These are phyloP conservation scores for Xestoiulus laeticollis DNA, from an alignment of 2,888 invertebrate species.

Conservation along the genomic window DNA sequence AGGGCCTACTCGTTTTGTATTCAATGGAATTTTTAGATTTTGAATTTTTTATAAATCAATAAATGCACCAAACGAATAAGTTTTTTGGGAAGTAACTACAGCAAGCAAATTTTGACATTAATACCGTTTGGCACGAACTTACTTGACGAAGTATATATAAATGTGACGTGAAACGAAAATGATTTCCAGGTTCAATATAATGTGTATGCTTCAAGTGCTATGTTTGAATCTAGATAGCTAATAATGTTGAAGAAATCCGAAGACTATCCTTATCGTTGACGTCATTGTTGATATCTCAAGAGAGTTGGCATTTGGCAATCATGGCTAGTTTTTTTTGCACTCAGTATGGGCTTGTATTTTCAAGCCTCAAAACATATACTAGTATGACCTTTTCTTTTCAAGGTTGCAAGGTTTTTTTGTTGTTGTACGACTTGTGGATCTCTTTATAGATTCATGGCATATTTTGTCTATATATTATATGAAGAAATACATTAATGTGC, in stretches of 20 bases:
- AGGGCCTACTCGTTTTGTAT: too few relatives aligned
- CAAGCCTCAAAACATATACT: background rate
- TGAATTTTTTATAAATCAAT: too few relatives aligned
- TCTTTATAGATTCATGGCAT: background rate
- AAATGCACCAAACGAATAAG: background rate
- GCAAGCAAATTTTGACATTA: too few relatives aligned
- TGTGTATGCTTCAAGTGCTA: background rate
- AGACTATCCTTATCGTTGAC: background rate
- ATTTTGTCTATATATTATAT: background rate
- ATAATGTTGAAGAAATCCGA: background rate
- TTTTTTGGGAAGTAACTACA: background rate
- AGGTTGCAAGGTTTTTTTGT: background rate
- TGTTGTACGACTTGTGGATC: background rate
- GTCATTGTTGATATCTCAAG: background rate
- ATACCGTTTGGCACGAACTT: too few relatives aligned
- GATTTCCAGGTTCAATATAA: background rate
- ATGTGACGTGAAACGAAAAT: background rate
- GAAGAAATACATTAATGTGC: too few relatives aligned
- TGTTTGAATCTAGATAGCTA: background rate
- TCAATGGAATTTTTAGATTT: too few relatives aligned
- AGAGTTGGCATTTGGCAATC: constrained; percentile 27
- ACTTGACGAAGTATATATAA: background rate
- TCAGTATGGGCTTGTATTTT: background rate
- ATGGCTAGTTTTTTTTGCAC: background rate
- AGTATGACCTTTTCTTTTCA: background rate